Base-by-base conservation (phyloP, 2,113 vertebrate genomes). In the Halichoerus grypus region DNA sequence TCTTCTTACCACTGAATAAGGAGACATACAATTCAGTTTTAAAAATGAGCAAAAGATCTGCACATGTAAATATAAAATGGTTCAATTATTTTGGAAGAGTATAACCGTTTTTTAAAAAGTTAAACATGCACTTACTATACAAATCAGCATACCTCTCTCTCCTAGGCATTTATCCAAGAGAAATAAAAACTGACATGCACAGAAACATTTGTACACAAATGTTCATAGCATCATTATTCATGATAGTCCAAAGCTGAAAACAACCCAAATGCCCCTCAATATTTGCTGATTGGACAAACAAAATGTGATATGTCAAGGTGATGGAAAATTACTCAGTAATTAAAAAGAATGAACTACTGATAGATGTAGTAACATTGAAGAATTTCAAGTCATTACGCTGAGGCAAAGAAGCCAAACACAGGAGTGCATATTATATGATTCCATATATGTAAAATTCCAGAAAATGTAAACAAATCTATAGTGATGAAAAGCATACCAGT, bases 151-250 rank as follows among this genome's bases (percentile, higher is more conserved):
- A 46, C 26, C 0, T 89, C 63, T 72, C 1, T 89, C 55, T 65
- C 26, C 33, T 81, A 92, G 31, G 53, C 51, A 59, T 88, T 84
- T 80, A 53, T 13, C 46, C 28, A 85, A 84, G 55, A 88, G 24
- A 96, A 94, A 87, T 87, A 82, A 92, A 94, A 89, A 89, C 22
- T 74, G 69, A 85, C 14, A 36, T 61, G 26, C 51, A 69, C 31
- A n/a, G 80, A 93, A 92, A 82, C 22, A 49, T 76, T 94, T 92
- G 55, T 61, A 86, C 24, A 71, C n/a, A 88, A 94, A 81, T 89
- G 39, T 88, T 82, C 55, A 39, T 65, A 71, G 53, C 22, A 88
- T 83, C 53, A 36, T 95, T 85, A 80, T 72, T 94, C 57, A 69
- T 14, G 1, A 51, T 93, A 28, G 81, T 28, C 31, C 31, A 61